A percentile compares a stretch with the other conserved stretches of the same genome.
Evolutionary conservation across 2,888 invertebrate genomes (phyloP).

Genomic region (Pelosia muscerda): DNA sequence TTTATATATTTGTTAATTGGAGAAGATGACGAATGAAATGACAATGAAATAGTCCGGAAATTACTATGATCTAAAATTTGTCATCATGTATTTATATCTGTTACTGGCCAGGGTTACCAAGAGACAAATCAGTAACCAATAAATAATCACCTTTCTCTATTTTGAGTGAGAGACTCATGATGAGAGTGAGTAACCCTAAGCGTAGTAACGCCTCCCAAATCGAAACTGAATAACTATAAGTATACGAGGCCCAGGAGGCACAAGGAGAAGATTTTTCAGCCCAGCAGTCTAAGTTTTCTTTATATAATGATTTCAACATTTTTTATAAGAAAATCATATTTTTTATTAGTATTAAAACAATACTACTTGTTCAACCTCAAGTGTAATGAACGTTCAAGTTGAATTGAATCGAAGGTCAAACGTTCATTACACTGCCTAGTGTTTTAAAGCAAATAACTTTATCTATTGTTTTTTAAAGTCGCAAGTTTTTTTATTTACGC

Average conservation of each 20-base stretch:
- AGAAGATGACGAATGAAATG: not conserved
- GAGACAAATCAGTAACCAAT: not conserved
- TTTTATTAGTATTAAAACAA: constrained; percentile 21
- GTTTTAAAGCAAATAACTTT: constrained; percentile 19
- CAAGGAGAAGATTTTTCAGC: not conserved
- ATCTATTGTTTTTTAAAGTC: constrained; percentile 57
- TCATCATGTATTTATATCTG: not conserved
- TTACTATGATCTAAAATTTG: not conserved
- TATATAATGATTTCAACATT: not conserved
- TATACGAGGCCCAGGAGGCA: too few species aligned
- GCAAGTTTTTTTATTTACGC: constrained; percentile 49
- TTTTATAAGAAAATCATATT: not conserved
- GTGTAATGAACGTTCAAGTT: constrained; percentile 18
- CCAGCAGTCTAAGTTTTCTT: not conserved
- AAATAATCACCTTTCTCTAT: not conserved
- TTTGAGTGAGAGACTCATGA: not conserved
- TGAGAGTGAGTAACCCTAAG: not conserved
- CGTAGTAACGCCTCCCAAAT: too few species aligned
- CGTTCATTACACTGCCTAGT: constrained; percentile 40
- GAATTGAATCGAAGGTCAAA: constrained; percentile 11
- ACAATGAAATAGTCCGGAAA: not conserved
- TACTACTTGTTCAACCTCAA: constrained; percentile 18
- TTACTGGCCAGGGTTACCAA: not conserved
- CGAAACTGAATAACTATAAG: too few species aligned
- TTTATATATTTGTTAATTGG: not conserved